Percentiles rank a stretch among this genome's conserved stretches.
These are phyloP conservation scores for Eubasilissa splendida DNA, from an alignment of 2,888 invertebrate species.

Conservation along the genomic window DNA sequence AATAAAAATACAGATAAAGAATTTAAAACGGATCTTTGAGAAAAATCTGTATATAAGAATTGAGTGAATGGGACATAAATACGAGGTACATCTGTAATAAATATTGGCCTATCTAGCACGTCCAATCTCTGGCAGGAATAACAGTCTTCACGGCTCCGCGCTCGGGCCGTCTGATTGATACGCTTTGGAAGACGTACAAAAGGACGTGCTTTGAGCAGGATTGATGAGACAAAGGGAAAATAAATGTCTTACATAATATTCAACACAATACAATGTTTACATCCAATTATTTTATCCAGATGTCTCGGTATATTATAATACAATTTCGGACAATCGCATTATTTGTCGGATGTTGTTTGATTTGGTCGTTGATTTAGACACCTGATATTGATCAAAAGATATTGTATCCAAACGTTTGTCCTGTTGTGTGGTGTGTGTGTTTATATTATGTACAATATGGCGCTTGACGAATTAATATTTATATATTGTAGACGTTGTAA, in stretches of 20 bases:
- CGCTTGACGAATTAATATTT: no score
- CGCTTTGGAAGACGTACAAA: not conserved
- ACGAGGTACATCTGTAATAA: slow-evolving; percentile 16
- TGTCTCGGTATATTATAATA: no score
- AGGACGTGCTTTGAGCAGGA: not conserved
- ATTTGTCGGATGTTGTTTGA: no score
- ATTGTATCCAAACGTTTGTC: no score
- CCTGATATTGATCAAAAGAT: no score
- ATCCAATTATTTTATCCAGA: no score
- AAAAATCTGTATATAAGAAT: not conserved
- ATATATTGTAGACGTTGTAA: no score
- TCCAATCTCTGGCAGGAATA: slow-evolving; percentile 15
- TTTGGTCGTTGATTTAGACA: no score
- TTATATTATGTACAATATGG: no score
- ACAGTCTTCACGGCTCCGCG: not conserved
- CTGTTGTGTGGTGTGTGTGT: no score
- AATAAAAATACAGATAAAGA: not conserved
- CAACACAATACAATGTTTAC: no score
- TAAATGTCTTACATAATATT: not conserved
- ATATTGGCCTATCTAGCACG: slow-evolving; percentile 19
- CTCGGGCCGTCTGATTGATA: not conserved
- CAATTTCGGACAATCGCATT: no score
- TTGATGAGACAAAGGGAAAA: not conserved
- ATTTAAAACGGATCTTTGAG: not conserved
- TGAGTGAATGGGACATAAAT: slow-evolving; percentile 7